phyloP scores from a whole-genome alignment of 2,113 vertebrate species.

The Mesitornis unicolor region DNA sequence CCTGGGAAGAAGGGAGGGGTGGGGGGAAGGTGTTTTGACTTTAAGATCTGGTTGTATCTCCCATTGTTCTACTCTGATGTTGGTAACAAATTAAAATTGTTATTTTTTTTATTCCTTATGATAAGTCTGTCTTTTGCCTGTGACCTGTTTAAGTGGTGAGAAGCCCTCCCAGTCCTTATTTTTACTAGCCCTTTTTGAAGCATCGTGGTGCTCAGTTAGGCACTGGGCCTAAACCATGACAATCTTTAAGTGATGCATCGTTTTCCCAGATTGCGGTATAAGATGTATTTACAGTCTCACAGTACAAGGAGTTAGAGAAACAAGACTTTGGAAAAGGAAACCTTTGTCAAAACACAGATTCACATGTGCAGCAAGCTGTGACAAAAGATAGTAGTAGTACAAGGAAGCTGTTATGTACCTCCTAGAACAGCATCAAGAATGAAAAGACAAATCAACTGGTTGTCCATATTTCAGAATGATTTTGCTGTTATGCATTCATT shows the following conservation, averaged over 20 bases:
- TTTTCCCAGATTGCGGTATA: neutral
- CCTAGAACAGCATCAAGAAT: neutral
- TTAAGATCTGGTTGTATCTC: too few species aligned
- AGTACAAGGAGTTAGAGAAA: neutral
- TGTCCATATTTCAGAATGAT: neutral
- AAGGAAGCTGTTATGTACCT: neutral
- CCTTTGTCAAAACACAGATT: neutral
- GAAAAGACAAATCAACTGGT: neutral
- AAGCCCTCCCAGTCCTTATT: too few species aligned
- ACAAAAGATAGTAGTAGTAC: neutral
- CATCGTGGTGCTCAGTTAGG: too few species aligned
- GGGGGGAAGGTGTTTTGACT: too few species aligned
- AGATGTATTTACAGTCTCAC: neutral
- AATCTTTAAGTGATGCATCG: neutral
- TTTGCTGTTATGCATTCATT: neutral
- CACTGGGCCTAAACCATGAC: too few species aligned
- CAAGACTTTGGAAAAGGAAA: neutral
- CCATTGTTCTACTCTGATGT: too few species aligned
- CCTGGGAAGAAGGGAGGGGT: too few species aligned
- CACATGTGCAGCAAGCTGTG: neutral
- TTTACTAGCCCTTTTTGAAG: too few species aligned
- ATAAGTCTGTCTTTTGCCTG: too few species aligned
- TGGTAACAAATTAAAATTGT: too few species aligned
- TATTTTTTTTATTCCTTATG: too few species aligned
- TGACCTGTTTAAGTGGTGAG: too few species aligned